Conservation (phyloP, 2,113 vertebrate species). For the Phainopepla nitens region DNA sequence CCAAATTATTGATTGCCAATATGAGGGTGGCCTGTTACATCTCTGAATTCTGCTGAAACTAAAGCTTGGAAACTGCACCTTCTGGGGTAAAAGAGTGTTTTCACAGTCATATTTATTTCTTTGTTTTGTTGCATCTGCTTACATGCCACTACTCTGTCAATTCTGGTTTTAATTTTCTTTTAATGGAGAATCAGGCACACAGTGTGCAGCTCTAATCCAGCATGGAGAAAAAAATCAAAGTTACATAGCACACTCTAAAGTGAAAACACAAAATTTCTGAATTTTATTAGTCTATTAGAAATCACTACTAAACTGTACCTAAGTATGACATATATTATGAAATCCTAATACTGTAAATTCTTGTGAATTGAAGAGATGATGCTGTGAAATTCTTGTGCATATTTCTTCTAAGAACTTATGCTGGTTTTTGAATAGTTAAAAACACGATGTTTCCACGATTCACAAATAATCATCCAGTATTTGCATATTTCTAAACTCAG, state of each 20-base stretch:
- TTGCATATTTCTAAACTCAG: not conserved
- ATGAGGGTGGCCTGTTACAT: slow-evolving; percentile 11
- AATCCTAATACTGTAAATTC: not conserved
- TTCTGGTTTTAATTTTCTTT: slow-evolving; percentile 11
- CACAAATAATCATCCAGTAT: not conserved
- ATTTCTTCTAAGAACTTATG: not conserved
- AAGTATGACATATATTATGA: not conserved
- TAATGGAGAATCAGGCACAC: slow-evolving; percentile 37
- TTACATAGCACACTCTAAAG: not conserved
- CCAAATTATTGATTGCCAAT: not conserved
- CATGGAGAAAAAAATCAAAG: not conserved
- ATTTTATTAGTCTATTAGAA: not conserved
- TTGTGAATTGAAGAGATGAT: not conserved
- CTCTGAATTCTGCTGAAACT: slow-evolving; percentile 20
- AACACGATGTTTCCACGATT: not conserved
- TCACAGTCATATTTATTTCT: slow-evolving; percentile 15
- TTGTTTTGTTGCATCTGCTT: slow-evolving; percentile 54
- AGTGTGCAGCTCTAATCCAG: slow-evolving; percentile 20
- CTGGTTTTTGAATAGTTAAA: not conserved
- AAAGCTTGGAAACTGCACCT: slow-evolving; percentile 51
- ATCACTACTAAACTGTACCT: not conserved
- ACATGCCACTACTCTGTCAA: not conserved
- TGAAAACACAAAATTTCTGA: not conserved
- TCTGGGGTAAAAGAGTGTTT: slow-evolving; percentile 54
- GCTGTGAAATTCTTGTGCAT: not conserved